Conservation (phyloP, 2,113 vertebrate species). For the Junco hyemalis region DNA sequence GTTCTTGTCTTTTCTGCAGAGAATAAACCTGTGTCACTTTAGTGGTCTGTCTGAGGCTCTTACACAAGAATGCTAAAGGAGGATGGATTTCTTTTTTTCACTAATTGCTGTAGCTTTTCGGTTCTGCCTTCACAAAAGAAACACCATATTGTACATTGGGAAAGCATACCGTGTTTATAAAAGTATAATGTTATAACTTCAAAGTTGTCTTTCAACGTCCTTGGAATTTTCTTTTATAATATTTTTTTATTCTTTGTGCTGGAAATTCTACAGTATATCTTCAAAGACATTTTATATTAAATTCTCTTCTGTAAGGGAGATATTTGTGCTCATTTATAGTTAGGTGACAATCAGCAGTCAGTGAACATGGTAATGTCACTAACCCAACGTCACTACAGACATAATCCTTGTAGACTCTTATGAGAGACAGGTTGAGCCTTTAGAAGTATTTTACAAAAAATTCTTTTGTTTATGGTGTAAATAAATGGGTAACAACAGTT, state of each 20-base stretch:
- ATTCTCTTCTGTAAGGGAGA: neutral
- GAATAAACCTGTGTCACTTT: neutral
- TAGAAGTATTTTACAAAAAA: neutral
- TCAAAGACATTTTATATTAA: neutral
- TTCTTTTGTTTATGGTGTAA: neutral
- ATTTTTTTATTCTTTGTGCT: neutral
- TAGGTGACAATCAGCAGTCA: neutral
- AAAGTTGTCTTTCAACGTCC: neutral
- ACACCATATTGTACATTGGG: neutral
- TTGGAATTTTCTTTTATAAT: neutral
- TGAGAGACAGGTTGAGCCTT: neutral
- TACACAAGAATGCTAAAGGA: neutral
- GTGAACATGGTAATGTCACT: neutral
- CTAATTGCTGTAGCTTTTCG: neutral
- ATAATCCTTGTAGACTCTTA: neutral
- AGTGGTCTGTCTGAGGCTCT: neutral
- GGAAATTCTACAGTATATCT: neutral
- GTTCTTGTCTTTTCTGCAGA: neutral
- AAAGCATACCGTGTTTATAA: neutral
- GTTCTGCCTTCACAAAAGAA: neutral
- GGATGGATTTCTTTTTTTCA: neutral
- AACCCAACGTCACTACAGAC: neutral
- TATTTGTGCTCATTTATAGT: neutral
- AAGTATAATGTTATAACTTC: neutral
- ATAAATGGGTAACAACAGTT: neutral